Conservation (phyloP, 2,113 vertebrate species). For the Phodopus roborovskii region DNA sequence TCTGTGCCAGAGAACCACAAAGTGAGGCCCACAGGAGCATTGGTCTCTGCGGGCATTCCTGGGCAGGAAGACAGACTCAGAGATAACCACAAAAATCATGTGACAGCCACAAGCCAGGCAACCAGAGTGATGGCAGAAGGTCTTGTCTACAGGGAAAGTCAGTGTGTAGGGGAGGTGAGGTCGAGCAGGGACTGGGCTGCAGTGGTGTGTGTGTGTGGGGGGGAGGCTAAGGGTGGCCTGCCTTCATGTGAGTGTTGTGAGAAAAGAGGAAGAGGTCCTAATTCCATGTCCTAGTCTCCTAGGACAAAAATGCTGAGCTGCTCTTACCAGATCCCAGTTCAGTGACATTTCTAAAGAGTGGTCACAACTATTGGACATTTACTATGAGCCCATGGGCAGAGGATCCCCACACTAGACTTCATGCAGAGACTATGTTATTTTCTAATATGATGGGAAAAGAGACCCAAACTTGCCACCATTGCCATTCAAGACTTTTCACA, state of each 20-base stretch:
- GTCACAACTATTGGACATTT: background rate
- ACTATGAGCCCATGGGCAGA: background rate
- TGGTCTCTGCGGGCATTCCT: background rate
- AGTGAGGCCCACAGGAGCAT: background rate
- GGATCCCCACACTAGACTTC: no score
- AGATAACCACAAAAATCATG: background rate
- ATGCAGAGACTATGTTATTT: background rate
- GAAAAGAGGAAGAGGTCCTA: background rate
- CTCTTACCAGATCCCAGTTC: no score
- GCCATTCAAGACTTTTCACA: background rate
- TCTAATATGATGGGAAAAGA: background rate
- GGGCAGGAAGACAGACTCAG: background rate
- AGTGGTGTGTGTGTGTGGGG: background rate
- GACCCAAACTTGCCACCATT: background rate
- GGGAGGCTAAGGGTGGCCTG: background rate
- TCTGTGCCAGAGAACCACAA: background rate
- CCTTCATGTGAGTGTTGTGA: background rate
- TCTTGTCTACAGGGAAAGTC: background rate
- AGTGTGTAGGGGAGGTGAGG: background rate
- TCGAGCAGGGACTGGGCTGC: background rate
- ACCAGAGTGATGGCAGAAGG: background rate
- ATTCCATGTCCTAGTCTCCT: background rate
- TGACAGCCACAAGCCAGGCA: background rate
- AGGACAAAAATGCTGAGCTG: background rate
- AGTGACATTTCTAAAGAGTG: background rate